These are phyloP conservation scores for Nothobranchius furzeri DNA, from an alignment of 2,113 vertebrate genomes.

Conservation along the genomic window DNA sequence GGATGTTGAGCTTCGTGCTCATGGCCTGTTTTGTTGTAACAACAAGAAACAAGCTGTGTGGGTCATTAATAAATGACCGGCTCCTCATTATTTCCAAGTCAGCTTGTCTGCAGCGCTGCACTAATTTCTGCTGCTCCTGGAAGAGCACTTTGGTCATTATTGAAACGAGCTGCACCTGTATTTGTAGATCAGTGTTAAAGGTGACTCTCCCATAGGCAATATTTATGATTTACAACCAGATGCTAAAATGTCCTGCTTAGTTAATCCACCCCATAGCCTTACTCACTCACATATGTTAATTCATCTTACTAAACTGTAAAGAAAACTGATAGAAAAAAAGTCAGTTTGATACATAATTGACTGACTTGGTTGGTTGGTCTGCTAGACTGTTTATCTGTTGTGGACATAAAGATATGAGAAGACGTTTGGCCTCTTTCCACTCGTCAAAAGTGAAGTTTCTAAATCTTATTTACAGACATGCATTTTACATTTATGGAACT, in stretches of 20 bases:
- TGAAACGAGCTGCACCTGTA: constrained; percentile 2
- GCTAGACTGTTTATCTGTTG: background rate
- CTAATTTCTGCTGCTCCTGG: constrained; percentile 14
- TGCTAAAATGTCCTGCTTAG: background rate
- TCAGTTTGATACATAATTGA: background rate
- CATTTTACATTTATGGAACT: too few species aligned
- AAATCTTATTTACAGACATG: too few species aligned
- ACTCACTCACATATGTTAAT: background rate
- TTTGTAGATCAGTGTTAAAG: background rate
- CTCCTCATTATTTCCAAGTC: constrained; percentile 5
- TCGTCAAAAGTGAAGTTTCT: too few species aligned
- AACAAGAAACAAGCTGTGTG: background rate
- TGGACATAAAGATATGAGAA: too few species aligned
- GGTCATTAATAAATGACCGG: constrained; percentile 6
- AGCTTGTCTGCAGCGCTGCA: background rate
- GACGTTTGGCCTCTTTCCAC: too few species aligned
- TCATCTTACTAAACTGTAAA: background rate
- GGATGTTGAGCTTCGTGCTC: background rate
- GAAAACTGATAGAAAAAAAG: background rate
- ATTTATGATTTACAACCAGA: constrained; percentile 4
- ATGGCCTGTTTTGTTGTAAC: background rate
- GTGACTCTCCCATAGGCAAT: constrained; percentile 8
- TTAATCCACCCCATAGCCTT: background rate
- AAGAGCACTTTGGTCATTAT: constrained; percentile 1
- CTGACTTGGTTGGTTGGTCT: background rate